Conservation (phyloP, 2,888 invertebrate species). For the Hydriomena furcata region DNA sequence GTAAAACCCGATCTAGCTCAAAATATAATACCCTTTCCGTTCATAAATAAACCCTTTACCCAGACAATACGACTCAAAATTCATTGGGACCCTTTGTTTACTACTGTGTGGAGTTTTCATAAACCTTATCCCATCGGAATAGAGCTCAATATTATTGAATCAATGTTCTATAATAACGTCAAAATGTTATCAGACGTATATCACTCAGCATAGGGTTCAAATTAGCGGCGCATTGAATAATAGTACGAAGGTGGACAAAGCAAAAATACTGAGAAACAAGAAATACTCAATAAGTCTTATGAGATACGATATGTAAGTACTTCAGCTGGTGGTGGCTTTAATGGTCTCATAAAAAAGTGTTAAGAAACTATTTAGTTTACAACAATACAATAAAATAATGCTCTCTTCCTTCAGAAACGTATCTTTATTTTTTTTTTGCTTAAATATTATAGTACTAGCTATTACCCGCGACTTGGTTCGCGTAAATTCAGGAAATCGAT, state of each 20-base stretch:
- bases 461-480: no score
- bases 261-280: slow-evolving; percentile 13
- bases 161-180: background rate
- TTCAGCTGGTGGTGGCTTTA: background rate
- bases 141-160: slow-evolving; percentile 1
- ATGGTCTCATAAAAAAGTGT: no score
- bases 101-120: background rate
- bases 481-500: no score
- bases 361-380: no score
- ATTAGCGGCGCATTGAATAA: background rate
- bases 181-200: background rate
- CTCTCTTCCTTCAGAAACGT: no score
- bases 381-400: no score
- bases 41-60: background rate
- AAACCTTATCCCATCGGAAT: slow-evolving; percentile 1
- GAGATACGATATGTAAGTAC: slow-evolving; percentile 1
- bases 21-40: background rate
- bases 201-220: background rate
- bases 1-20: slow-evolving; percentile 6
- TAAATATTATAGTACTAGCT: no score
- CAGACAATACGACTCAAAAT: background rate
- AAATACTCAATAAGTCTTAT: slow-evolving; percentile 5
- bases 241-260: slow-evolving; percentile 1
- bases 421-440: no score
- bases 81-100: background rate